phyloP scores from a whole-genome alignment of 2,888 invertebrate species.

The Clusia tigrina region DNA sequence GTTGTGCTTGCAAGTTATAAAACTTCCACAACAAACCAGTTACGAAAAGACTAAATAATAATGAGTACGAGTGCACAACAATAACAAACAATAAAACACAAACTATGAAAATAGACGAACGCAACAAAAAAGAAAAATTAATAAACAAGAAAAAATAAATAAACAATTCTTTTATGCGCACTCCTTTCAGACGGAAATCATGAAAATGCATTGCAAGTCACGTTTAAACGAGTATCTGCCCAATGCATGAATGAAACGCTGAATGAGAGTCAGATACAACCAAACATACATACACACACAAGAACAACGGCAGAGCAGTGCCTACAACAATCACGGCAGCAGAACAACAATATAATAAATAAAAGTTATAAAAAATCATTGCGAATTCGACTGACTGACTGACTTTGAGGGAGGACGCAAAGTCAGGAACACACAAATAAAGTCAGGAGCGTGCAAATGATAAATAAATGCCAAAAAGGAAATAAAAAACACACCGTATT shows the following conservation, averaged over 20 bases:
- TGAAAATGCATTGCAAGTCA: not conserved
- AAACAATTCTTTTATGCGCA: not conserved
- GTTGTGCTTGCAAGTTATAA: too few species aligned
- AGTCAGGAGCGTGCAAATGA: too few species aligned
- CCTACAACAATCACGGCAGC: not conserved
- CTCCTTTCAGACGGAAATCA: not conserved
- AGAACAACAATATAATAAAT: not conserved
- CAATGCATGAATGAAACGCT: not conserved
- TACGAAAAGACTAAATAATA: too few species aligned
- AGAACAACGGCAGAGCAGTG: not conserved
- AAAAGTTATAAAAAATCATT: not conserved
- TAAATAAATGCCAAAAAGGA: too few species aligned
- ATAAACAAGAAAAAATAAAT: slow-evolving; percentile 12
- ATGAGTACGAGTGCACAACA: too few species aligned
- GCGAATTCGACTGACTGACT: not conserved
- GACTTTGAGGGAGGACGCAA: not conserved
- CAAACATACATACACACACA: too few species aligned
- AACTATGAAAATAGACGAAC: too few species aligned
- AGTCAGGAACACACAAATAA: not conserved
- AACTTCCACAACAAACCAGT: too few species aligned
- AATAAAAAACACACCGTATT: too few species aligned
- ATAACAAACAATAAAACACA: too few species aligned
- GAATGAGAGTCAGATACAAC: not conserved
- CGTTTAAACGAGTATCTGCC: not conserved
- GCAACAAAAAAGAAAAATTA: slow-evolving; percentile 19